A percentile compares a stretch with the other conserved stretches of the same genome.
phyloP scores from a whole-genome alignment of 2,113 vertebrate genomes.

The Empidonax traillii region DNA sequence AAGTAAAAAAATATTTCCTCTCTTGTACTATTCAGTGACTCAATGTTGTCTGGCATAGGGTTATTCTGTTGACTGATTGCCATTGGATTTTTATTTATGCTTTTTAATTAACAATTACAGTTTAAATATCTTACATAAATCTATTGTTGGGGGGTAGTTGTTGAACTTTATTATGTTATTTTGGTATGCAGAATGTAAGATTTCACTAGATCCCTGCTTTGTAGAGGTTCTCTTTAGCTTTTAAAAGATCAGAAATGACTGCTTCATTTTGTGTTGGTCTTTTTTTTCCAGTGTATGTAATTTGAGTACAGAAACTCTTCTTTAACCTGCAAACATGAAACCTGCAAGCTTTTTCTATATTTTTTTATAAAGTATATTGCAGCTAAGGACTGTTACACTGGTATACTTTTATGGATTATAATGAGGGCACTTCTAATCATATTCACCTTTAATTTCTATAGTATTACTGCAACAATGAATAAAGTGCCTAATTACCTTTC shows the following conservation, averaged over 20 bases:
- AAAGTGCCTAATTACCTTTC: constrained; percentile 52
- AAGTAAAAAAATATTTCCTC: not conserved
- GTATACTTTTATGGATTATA: constrained; percentile 50
- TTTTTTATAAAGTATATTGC: not conserved
- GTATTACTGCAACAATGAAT: constrained; percentile 52
- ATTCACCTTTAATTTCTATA: constrained; percentile 48
- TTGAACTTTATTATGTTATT: constrained; percentile 39
- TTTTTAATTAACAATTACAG: constrained; percentile 65
- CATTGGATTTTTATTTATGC: constrained; percentile 50
- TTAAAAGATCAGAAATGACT: not conserved
- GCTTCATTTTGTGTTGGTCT: not conserved
- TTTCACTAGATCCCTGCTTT: not conserved
- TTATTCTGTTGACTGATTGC: constrained; percentile 58
- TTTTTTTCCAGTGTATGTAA: not conserved
- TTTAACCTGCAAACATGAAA: not conserved
- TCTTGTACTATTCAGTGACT: not conserved
- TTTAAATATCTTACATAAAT: constrained; percentile 54
- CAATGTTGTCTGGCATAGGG: constrained; percentile 22
- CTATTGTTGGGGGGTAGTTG: not conserved
- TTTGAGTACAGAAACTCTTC: constrained; percentile 4
- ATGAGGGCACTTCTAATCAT: constrained; percentile 50
- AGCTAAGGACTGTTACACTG: constrained; percentile 36
- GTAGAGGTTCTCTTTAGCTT: not conserved
- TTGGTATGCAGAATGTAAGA: constrained; percentile 40
- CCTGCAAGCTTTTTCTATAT: not conserved